Conservation (phyloP, 2,113 vertebrate genomes). For the Triplophysa dalaica region DNA sequence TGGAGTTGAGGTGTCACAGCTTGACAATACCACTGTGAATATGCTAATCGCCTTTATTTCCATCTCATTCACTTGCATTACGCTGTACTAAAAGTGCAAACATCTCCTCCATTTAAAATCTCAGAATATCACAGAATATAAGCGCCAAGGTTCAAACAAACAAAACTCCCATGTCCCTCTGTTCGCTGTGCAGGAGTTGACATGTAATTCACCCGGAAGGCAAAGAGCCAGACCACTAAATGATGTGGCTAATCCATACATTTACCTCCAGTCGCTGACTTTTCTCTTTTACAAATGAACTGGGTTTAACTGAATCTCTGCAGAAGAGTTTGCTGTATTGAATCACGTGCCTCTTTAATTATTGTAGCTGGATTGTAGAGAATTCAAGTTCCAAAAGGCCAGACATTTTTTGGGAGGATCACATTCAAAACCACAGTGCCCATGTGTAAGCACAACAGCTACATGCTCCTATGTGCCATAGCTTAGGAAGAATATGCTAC, state of each 20-base stretch:
- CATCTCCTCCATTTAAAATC: slow-evolving; percentile 34
- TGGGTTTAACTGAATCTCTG: slow-evolving; percentile 36
- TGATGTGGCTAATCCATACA: slow-evolving; percentile 33
- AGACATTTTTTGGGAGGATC: not conserved
- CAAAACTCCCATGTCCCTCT: slow-evolving; percentile 12
- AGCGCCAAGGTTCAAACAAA: slow-evolving; percentile 21
- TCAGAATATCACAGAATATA: slow-evolving; percentile 30
- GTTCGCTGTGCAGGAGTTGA: not conserved
- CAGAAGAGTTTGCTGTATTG: slow-evolving; percentile 9
- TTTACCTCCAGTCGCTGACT: slow-evolving; percentile 46
- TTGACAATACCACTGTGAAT: slow-evolving; percentile 43
- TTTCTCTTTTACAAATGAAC: slow-evolving; percentile 28
- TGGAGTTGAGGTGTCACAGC: slow-evolving; percentile 36
- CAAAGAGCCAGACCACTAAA: slow-evolving; percentile 37
- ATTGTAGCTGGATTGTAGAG: not conserved
- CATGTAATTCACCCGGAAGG: slow-evolving; percentile 11
- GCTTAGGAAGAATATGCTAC: not conserved
- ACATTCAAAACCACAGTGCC: not conserved
- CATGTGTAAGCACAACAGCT: not conserved
- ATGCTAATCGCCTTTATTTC: slow-evolving; percentile 49
- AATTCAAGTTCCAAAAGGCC: not conserved
- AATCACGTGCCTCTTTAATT: slow-evolving; percentile 17
- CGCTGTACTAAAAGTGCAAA: slow-evolving; percentile 39
- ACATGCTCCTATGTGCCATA: not conserved
- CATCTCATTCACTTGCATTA: slow-evolving; percentile 47